A percentile compares a stretch with the other conserved stretches of the same genome.
phyloP scores from a whole-genome alignment of 2,797 vertebrate species.

The Natrix natrix region DNA sequence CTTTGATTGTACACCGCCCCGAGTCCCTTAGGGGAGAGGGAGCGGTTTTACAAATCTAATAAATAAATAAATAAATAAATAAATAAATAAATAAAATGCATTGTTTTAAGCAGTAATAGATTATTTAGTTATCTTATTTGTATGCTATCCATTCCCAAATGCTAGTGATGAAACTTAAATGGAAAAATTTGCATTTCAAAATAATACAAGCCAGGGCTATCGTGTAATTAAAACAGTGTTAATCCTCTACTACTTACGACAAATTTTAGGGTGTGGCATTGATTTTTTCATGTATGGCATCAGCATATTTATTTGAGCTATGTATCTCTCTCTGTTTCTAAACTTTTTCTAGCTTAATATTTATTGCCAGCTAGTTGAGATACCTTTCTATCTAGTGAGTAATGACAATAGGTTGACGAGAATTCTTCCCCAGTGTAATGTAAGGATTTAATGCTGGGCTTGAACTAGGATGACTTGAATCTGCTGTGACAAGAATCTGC shows the following conservation, averaged over 20 bases:
- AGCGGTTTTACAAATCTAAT: too few species aligned
- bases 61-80: too few species aligned
- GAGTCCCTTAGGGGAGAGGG: too few species aligned
- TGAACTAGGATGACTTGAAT: background rate
- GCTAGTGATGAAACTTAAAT: background rate
- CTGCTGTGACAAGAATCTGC: background rate
- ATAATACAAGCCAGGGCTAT: background rate
- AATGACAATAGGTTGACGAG: background rate
- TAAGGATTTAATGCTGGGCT: background rate
- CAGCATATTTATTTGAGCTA: background rate
- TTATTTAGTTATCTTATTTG: background rate
- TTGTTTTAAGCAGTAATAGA: background rate
- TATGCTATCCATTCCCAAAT: background rate
- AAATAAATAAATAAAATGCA: too few species aligned
- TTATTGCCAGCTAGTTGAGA: background rate
- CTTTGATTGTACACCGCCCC: too few species aligned
- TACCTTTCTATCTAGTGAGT: background rate
- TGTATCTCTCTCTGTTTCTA: background rate
- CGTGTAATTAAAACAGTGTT: background rate
- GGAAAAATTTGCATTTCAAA: background rate
- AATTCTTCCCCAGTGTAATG: background rate
- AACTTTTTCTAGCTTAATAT: background rate
- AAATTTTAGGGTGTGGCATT: background rate
- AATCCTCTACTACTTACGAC: background rate
- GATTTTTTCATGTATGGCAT: background rate